Evolutionary conservation across 2,113 vertebrate genomes (phyloP), one percentile per base, ranked within the genome.

Genomic region (Protobothrops flavoviridis): DNA sequence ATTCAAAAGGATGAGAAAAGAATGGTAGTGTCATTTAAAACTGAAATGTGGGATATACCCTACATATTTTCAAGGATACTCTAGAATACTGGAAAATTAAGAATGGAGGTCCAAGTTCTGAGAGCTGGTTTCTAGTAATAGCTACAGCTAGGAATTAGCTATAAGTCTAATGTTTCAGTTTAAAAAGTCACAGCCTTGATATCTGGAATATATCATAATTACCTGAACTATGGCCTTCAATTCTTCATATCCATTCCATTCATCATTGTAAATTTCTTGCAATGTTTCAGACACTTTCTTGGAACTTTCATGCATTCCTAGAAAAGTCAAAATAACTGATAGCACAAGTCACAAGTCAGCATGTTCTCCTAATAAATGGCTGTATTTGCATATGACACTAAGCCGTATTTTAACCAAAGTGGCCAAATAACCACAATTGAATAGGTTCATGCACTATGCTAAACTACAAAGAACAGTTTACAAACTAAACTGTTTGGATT

Each of bases 271-370:
- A 81, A 98, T 97, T 52, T 99, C 99, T 94, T 98, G 98, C 94
- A 99, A 97, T 0, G 99, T 99, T 94, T 99, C 98, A 0, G 98
- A 98, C 45, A 99, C 97, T 85, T 96, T 98, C 94, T 98, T 98
- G 0, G 99, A 99, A 61, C 98, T 98, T 93, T 99, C 99, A 56
- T 98, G 98, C 99, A 99, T 99, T 94, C 98, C 99, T 99, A 97
- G 87, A 95, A 96, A 91, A 92, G 93, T 9, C 95, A 88, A 91
- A 4, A 43, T 1, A 24, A 23, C n/a, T 55, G 10, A 43, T 29
- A 81, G 45, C 53, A 52, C 45, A 91, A 55, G 7, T 61, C 90
- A 91, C 33, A 61, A 87, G 26, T 50, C 52, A 90, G 10, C n/a
- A 20, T 53, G 17, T 33, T 64, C 23, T 3, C 21, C 29, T n/a